Base-by-base conservation (phyloP, 1,140 invertebrate species). In the Reticulitermes speratus region DNA sequence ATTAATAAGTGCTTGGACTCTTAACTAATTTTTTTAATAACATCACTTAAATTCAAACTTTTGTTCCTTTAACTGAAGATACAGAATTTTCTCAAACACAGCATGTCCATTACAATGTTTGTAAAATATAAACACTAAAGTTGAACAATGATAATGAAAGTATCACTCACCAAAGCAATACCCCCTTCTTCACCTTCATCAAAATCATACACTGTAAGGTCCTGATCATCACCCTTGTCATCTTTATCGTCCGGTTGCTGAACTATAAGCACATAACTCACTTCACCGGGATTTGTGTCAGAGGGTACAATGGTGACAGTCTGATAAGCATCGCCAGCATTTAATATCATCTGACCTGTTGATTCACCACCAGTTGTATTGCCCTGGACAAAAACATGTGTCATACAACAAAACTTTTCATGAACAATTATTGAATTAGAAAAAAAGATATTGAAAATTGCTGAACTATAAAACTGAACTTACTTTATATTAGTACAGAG, bases 221-320 rank as follows among this genome's bases (percentile, higher is more conserved):
- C 92, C 87, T 91, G 88, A 25, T 89, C 87, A 44, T 89, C 87
- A 21, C 88, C 89, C 87, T 92, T 91, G 14, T 91, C 91, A 32
- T 90, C 90, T 86, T 92, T 92, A 7, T 92, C 91, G 32, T 93
- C 93, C 11, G 93, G 93, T 89, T 96, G 95, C 87, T 97, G 96
- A 8, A 98, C 96, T 87, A 98, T 97, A 23, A 98, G 91, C 0
- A 98, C 96, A 90, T 98, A 98, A 90, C 96, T 97, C 2, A 98
- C 94, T 92, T 97, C 94, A 8, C 96, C 96, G 84, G 94, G 93
- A 89, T 95, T 94, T 3, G 93, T 94, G 86, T 97, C 96, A 0
- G 96, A 96, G 3, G 97, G 97, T 30, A 98, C 95, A 87, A 98
- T 94, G 1, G 96, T 97, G 0, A 98, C 96, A 5, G 96, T 96